Conservation (phyloP, 2,797 vertebrate species). For the Sebastes iracundus region DNA sequence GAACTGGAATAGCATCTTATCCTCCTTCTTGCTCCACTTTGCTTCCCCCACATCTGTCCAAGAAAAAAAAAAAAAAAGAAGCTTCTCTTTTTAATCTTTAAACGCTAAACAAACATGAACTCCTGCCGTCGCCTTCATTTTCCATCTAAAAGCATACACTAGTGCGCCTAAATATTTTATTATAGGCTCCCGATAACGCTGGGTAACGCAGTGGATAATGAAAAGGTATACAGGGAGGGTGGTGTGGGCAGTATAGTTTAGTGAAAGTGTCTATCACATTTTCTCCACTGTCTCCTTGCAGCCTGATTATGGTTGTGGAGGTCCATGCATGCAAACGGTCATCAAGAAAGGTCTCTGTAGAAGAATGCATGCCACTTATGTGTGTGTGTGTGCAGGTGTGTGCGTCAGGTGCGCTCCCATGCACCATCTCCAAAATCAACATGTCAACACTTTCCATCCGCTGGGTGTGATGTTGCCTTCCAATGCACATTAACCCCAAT, state of each 20-base stretch:
- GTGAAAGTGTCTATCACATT: conserved; percentile 73
- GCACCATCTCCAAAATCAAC: conserved; percentile 9
- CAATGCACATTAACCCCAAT: conserved; percentile 55
- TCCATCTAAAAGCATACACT: conserved; percentile 85
- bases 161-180: conserved; percentile 83
- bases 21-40: conserved; percentile 46
- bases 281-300: neutral
- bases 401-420: neutral
- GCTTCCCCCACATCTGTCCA: conserved; percentile 66
- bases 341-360: neutral
- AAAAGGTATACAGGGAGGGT: conserved; percentile 65
- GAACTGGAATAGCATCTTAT: conserved; percentile 10
- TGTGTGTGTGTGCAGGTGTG: neutral
- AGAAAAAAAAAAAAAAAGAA: conserved; percentile 32
- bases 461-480: conserved; percentile 8
- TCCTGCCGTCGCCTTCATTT: conserved; percentile 79
- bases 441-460: conserved; percentile 36
- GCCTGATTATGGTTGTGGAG: neutral
- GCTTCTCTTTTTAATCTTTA: conserved; percentile 83
- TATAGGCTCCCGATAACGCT: conserved; percentile 75
- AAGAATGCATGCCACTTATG: neutral
- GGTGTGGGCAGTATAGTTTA: conserved; percentile 58
- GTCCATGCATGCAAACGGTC: conserved; percentile 19
- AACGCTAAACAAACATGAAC: conserved; percentile 84
- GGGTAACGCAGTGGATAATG: conserved; percentile 79